Conservation (phyloP, 2,113 vertebrate species). For the Atrichornis clamosus region DNA sequence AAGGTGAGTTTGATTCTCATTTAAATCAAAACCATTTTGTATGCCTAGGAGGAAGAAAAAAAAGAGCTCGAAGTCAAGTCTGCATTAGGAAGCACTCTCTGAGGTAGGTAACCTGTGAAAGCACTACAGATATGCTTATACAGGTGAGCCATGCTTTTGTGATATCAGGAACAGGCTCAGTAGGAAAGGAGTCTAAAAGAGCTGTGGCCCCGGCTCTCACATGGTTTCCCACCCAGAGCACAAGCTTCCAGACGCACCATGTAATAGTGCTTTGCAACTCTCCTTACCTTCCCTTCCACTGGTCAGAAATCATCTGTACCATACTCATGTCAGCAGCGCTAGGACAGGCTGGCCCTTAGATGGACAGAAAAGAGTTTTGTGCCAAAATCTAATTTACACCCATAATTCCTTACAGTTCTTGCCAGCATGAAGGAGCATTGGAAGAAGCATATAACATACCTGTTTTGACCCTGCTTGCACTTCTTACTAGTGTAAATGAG, state of each 20-base stretch:
- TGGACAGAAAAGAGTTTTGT: not conserved
- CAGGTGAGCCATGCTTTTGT: not conserved
- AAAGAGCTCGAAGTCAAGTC: not conserved
- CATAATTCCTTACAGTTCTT: not conserved
- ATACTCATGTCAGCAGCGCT: not conserved
- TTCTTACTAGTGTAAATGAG: not conserved
- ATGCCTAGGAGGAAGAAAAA: not conserved
- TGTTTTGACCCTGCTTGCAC: conserved; percentile 15
- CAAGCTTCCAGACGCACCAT: not conserved
- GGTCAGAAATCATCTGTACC: not conserved
- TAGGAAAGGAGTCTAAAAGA: not conserved
- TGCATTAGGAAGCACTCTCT: not conserved
- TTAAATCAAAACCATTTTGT: not conserved
- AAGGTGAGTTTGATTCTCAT: not conserved
- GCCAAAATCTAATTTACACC: not conserved
- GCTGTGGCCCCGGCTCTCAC: not conserved
- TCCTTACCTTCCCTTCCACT: not conserved
- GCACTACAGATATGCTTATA: not conserved
- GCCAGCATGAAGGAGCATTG: not conserved
- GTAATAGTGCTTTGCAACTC: not conserved
- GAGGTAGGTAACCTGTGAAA: not conserved
- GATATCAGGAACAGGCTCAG: not conserved
- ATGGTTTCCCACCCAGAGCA: not conserved
- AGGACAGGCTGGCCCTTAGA: not conserved
- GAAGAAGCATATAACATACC: not conserved